Evolutionary conservation across 2,888 invertebrate species (phyloP).

Genomic region (Eupithecia centaureata): DNA sequence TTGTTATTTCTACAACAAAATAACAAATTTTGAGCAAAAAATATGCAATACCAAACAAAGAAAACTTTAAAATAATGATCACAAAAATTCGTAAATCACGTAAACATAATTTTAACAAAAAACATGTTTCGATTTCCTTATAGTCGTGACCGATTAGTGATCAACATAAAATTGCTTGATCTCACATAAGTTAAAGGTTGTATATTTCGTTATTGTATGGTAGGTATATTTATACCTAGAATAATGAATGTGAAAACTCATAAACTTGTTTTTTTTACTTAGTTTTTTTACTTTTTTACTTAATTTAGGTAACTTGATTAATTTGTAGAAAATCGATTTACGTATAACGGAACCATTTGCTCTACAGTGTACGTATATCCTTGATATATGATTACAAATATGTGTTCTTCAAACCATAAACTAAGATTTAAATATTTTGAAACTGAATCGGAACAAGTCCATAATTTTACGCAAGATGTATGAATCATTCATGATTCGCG

Average conservation of each 20-base stretch:
- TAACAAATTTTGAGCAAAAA: not conserved
- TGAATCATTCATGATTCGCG: conserved; percentile 27
- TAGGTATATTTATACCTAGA: too few relatives aligned
- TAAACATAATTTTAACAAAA: conserved; percentile 22
- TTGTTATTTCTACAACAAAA: not conserved
- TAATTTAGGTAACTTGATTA: too few relatives aligned
- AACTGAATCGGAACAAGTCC: conserved; percentile 7
- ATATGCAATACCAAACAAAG: not conserved
- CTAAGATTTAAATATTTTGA: not conserved
- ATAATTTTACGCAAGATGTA: conserved; percentile 17
- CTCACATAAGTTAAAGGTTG: not conserved
- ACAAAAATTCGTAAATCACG: conserved; percentile 19
- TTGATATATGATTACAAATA: conserved; percentile 3
- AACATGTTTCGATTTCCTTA: conserved; percentile 30
- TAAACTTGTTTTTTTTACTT: too few relatives aligned
- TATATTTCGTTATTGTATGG: too few relatives aligned
- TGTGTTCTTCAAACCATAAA: not conserved
- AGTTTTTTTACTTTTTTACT: too few relatives aligned
- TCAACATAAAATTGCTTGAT: conserved; percentile 3
- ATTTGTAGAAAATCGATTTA: too few relatives aligned
- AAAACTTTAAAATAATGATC: not conserved
- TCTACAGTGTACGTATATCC: not conserved
- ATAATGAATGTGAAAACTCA: too few relatives aligned
- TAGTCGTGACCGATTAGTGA: conserved; percentile 23
- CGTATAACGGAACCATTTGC: too few relatives aligned